phyloP scores from a whole-genome alignment of 2,888 invertebrate genomes.

The Drosophila cognata region DNA sequence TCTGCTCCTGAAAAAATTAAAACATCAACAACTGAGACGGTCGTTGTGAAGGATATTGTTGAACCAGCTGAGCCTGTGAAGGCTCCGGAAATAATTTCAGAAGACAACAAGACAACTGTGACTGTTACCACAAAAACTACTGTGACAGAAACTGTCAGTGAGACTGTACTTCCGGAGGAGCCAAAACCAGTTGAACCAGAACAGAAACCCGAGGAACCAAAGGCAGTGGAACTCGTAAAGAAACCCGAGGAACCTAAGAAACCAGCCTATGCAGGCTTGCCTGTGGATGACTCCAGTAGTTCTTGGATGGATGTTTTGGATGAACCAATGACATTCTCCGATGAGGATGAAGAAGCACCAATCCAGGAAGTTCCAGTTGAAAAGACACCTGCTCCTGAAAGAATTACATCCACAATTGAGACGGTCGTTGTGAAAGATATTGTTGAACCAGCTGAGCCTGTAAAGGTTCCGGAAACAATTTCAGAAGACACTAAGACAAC shows the following conservation, averaged over 20 bases:
- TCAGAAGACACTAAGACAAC: constrained; percentile 19
- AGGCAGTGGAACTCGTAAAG: constrained; percentile 3
- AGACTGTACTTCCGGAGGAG: background rate
- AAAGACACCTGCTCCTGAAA: constrained; percentile 45
- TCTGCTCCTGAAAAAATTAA: no score
- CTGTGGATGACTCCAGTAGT: constrained; percentile 23
- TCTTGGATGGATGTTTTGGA: constrained; percentile 82
- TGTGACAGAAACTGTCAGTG: constrained; percentile 15
- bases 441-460: background rate
- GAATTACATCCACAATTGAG: constrained; percentile 1
- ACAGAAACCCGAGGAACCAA: constrained; percentile 28
- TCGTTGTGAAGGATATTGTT: no score
- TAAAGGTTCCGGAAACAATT: background rate
- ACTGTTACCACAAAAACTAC: constrained; percentile 22
- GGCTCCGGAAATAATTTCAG: constrained; percentile 35
- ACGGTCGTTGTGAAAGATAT: background rate
- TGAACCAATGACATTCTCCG: constrained; percentile 79
- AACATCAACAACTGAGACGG: no score
- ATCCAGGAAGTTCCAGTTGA: constrained; percentile 3
- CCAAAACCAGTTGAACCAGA: constrained; percentile 6
- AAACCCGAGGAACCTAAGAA: constrained; percentile 8
- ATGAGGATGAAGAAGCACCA: constrained; percentile 51
- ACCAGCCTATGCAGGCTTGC: constrained; percentile 17
- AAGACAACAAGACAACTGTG: constrained; percentile 6
- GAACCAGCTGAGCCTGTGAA: constrained; percentile 16